Base-by-base conservation (phyloP, 2,888 invertebrate genomes). In the Pheosia gnoma region DNA sequence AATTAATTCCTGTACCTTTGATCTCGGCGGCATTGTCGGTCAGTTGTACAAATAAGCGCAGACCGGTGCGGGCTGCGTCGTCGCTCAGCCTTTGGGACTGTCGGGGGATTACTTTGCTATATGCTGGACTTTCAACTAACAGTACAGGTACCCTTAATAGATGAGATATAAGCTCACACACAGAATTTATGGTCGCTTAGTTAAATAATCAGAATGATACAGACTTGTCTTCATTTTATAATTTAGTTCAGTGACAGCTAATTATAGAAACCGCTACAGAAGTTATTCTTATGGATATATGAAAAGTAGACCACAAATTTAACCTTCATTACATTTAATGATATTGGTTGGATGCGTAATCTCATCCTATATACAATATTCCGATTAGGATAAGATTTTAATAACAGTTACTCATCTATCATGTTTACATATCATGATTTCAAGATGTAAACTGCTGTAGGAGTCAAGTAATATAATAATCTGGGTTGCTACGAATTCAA, bases 1-100 rank as follows among this genome's bases (percentile, higher is more conserved):
- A 90, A 90, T 90, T 89, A 90, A 90, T 90, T 89, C 86, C 88
- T 81, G 85, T 83, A 80, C 80, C 87, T 90, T 90, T 90, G 90
- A 90, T 90, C 87, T 89, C 82, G 70, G 69, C 80, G 81, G 84
- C 80, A 89, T 89, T 90, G 88, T 90, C 82, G 84, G 85, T 84
- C 83, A 83, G 84, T 84, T 84, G 83, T 83, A 85, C 87, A 90
- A 89, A 89, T 89, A 89, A 85, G 79, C 81, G 82, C 65, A 66
- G 76, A 65, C 75, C 75, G 68, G 65, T 64, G 62, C 43, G 53
- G 66, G 65, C 67, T 65, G 65, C 68, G 68, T 63, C 59, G 70
- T 63, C 59, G 70, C 63, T 63, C 63, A 72, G 71, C 74, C 76
- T 78, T 79, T 79, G 78, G 82, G 82, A 81, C 66, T 68, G 75